A percentile compares a stretch with the other conserved stretches of the same genome.
Evolutionary conservation across 1,140 invertebrate genomes (phyloP).

Genomic region (Lordiphosa collinella): DNA sequence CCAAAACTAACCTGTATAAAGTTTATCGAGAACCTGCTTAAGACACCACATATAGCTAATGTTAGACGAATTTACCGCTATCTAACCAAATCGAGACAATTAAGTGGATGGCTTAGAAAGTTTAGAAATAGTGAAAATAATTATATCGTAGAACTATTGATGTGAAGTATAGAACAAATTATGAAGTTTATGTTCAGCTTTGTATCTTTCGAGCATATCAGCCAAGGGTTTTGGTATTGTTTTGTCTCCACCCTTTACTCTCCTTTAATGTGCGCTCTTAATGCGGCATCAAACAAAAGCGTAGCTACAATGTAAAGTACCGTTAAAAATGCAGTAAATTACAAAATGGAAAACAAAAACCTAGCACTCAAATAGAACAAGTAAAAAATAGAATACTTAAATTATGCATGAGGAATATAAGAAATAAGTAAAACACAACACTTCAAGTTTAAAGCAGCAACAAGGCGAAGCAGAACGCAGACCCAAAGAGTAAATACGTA

Average conservation of each 20-base stretch:
- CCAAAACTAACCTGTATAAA: conserved; percentile 34
- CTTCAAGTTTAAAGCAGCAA: conserved; percentile 43
- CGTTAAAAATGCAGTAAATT: conserved; percentile 48
- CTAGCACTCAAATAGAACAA: conserved; percentile 45
- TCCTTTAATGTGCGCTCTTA: conserved; percentile 26
- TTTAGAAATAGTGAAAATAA: conserved; percentile 19
- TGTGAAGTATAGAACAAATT: neutral
- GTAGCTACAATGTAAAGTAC: conserved; percentile 76
- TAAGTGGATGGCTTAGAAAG: conserved; percentile 1
- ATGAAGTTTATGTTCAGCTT: conserved; percentile 9
- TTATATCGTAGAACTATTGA: conserved; percentile 18
- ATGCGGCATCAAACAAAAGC: conserved; percentile 51
- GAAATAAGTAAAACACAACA: conserved; percentile 29
- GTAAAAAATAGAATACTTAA: conserved; percentile 32
- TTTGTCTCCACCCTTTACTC: conserved; percentile 40
- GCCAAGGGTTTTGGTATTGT: conserved; percentile 14
- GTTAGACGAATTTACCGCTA: conserved; percentile 70
- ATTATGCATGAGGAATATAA: conserved; percentile 62
- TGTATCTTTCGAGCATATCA: too few relatives aligned
- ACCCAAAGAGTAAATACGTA: conserved; percentile 39
- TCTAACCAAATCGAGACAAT: conserved; percentile 4
- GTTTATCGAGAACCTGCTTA: conserved; percentile 44
- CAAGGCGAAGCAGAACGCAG: conserved; percentile 33
- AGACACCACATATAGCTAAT: conserved; percentile 53
- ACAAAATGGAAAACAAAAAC: conserved; percentile 35